Percentiles rank a stretch among this genome's conserved stretches.
Evolutionary conservation across 2,113 vertebrate species (phyloP).

Genomic region (Charina bottae): DNA sequence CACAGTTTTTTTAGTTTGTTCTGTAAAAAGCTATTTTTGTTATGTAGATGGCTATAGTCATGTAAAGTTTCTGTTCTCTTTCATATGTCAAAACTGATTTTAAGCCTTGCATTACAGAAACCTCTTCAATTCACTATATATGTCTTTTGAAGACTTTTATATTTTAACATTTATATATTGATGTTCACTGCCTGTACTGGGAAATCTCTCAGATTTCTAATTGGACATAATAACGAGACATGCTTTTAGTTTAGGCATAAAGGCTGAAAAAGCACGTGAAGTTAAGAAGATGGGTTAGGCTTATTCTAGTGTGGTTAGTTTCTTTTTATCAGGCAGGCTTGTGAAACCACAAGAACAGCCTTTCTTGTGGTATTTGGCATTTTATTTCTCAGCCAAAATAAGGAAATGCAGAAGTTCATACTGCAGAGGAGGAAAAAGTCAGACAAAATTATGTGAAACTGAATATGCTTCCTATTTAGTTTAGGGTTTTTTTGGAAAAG

Average conservation of each 20-base stretch:
- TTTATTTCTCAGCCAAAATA: conserved; percentile 2
- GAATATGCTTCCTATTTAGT: background rate
- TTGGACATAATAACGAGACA: background rate
- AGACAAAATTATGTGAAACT: background rate
- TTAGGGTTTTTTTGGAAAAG: conserved; percentile 16
- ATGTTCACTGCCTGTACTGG: background rate
- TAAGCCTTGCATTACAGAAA: background rate
- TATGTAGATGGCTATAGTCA: background rate
- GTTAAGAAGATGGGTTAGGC: background rate
- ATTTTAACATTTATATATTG: background rate
- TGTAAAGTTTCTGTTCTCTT: background rate
- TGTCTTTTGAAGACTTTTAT: background rate
- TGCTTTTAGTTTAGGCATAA: background rate
- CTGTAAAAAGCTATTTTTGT: background rate
- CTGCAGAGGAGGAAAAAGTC: accelerated
- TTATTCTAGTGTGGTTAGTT: background rate
- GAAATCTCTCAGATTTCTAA: background rate
- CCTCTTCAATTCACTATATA: background rate
- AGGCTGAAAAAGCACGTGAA: background rate
- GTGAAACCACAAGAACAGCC: background rate
- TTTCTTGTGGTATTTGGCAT: background rate
- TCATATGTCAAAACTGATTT: conserved; percentile 12
- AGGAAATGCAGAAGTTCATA: background rate
- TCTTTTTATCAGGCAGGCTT: background rate
- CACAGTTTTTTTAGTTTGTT: background rate